Conservation (phyloP, 1,140 invertebrate genomes). For the Sipha flava region DNA sequence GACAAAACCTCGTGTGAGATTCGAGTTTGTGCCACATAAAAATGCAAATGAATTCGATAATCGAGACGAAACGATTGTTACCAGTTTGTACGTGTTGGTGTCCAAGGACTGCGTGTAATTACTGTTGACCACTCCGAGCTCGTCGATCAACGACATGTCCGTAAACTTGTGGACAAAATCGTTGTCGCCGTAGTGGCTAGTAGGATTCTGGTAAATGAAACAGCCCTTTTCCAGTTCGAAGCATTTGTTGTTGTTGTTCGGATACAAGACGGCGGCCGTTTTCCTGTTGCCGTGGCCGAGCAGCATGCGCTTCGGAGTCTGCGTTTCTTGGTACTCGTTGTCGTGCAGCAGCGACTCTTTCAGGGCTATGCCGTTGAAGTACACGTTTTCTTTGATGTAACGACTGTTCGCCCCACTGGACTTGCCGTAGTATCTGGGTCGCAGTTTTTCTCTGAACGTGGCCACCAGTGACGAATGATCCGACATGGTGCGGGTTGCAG, state of each 20-base stretch:
- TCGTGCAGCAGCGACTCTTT: not conserved
- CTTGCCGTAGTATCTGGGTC: not conserved
- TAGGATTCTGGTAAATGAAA: slow-evolving; percentile 18
- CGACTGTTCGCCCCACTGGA: not conserved
- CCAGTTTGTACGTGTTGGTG: not conserved
- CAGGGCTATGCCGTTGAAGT: slow-evolving; percentile 5
- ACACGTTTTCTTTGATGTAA: slow-evolving; percentile 20
- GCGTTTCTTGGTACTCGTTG: not conserved
- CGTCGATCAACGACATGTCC: not conserved
- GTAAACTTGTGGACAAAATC: not conserved
- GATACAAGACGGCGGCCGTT: not conserved
- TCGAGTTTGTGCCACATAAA: too few species aligned
- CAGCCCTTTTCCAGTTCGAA: slow-evolving; percentile 1
- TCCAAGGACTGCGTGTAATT: not conserved
- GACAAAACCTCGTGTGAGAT: too few species aligned
- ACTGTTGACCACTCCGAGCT: not conserved
- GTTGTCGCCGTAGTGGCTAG: not conserved
- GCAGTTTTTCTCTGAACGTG: slow-evolving; percentile 4
- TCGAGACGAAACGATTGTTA: too few species aligned
- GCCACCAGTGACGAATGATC: slow-evolving; percentile 5
- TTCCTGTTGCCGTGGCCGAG: not conserved
- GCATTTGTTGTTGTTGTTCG: not conserved
- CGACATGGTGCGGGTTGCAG: not conserved
- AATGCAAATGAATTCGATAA: too few species aligned
- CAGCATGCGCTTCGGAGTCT: not conserved